These are phyloP conservation scores for Enteromius argenteus DNA, from an alignment of 2,797 vertebrate genomes.

Conservation along the genomic window DNA sequence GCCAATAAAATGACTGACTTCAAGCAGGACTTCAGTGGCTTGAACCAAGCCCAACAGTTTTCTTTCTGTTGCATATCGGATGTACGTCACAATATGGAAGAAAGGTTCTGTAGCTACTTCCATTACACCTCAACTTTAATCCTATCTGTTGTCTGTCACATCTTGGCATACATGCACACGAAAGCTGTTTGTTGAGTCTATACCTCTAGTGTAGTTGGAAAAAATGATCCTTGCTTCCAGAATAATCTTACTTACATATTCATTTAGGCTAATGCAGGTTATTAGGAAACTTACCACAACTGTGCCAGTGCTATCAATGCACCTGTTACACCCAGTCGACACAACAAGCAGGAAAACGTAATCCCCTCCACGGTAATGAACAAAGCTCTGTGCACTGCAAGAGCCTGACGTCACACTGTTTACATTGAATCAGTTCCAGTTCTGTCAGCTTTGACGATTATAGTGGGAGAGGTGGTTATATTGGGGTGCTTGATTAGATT, in stretches of 20 bases:
- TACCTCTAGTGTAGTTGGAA: neutral
- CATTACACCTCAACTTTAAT: neutral
- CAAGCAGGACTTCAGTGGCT: neutral
- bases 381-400: neutral
- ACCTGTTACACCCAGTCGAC: neutral
- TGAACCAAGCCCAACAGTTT: neutral
- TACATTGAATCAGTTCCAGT: neutral
- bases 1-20: neutral
- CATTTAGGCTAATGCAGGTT: neutral
- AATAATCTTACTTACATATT: constrained; percentile 16
- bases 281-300: neutral
- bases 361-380: neutral
- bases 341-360: neutral
- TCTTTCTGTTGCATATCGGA: neutral
- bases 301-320: neutral
- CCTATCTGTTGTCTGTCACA: neutral
- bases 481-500: neutral
- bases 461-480: neutral
- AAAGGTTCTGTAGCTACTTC: neutral
- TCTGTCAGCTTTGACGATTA: neutral
- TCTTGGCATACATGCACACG: neutral
- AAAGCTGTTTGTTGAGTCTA: neutral
- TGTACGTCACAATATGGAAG: neutral
- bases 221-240: neutral
- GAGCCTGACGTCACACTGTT: neutral